These are phyloP conservation scores for Acestrorhynchus altus DNA, from an alignment of 2,797 vertebrate species.

Conservation along the genomic window DNA sequence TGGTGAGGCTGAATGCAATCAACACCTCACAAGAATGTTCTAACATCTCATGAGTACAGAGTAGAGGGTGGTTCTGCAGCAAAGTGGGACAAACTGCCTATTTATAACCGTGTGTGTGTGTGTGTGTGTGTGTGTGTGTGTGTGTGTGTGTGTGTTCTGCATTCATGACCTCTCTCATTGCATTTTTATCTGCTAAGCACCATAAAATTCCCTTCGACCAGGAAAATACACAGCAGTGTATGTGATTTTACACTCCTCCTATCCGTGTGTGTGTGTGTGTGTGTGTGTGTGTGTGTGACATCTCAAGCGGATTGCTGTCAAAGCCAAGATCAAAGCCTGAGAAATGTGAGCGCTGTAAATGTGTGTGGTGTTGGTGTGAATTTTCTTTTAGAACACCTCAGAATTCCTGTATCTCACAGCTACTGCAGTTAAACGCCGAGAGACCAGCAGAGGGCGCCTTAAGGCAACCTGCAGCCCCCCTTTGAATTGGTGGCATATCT, in stretches of 20 bases:
- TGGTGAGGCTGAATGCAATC: too few species aligned
- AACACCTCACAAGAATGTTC: too few species aligned
- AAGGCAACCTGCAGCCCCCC: too few species aligned
- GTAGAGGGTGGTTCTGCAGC: too few species aligned
- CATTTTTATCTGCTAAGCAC: not conserved
- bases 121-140: not conserved
- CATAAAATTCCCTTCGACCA: not conserved
- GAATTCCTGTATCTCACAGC: too few species aligned
- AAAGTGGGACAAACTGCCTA: too few species aligned
- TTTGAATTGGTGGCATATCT: too few species aligned
- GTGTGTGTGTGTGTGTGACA: slow-evolving; percentile 22
- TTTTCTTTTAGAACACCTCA: too few species aligned
- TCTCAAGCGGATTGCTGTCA: slow-evolving; percentile 79
- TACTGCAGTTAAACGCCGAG: too few species aligned
- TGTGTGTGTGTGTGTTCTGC: not conserved
- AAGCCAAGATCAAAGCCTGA: slow-evolving; percentile 72
- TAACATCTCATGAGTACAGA: too few species aligned
- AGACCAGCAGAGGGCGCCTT: too few species aligned
- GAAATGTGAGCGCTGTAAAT: slow-evolving; percentile 4
- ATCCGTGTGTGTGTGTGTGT: slow-evolving; percentile 29
- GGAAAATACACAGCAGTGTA: not conserved
- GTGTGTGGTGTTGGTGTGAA: slow-evolving; percentile 7
- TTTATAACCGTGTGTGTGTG: too few species aligned
- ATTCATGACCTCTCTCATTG: not conserved
- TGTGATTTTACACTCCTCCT: not conserved